Evolutionary conservation across 2,888 invertebrate genomes (phyloP).

Genomic region (Eugnorisma glareosa): DNA sequence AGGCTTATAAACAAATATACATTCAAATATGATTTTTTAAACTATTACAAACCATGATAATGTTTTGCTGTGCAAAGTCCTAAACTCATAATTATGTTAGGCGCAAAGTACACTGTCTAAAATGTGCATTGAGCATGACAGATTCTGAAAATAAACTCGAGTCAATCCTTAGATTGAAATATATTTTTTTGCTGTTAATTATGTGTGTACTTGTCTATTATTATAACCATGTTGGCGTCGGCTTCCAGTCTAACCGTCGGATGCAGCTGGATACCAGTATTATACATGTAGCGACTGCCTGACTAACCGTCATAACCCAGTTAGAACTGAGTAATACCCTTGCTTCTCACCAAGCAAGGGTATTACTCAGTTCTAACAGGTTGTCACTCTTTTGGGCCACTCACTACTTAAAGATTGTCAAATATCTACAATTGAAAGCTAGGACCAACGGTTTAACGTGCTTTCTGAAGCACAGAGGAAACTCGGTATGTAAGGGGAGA

Average conservation of each 20-base stretch:
- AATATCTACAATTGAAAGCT: too few species aligned
- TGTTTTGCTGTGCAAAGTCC: neutral
- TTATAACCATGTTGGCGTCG: neutral
- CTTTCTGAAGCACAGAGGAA: too few species aligned
- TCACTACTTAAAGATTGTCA: too few species aligned
- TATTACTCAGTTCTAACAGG: too few species aligned
- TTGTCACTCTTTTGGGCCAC: too few species aligned
- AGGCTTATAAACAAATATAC: conserved; percentile 14
- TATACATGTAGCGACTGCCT: too few species aligned
- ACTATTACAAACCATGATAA: neutral
- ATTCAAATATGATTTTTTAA: neutral
- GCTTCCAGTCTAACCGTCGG: neutral
- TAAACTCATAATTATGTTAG: neutral
- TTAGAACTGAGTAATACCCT: too few species aligned
- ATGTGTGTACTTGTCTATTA: neutral
- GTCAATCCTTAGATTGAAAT: neutral
- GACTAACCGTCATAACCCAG: too few species aligned
- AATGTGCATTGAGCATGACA: neutral
- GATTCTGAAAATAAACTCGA: neutral
- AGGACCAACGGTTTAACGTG: too few species aligned
- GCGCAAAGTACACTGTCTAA: neutral
- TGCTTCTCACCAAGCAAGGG: too few species aligned
- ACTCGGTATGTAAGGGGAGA: too few species aligned
- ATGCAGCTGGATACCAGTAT: too few species aligned
- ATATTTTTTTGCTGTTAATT: neutral